Base-by-base conservation (phyloP, 35 echinoderm and acorn worm species). In the Diadema setosum region DNA sequence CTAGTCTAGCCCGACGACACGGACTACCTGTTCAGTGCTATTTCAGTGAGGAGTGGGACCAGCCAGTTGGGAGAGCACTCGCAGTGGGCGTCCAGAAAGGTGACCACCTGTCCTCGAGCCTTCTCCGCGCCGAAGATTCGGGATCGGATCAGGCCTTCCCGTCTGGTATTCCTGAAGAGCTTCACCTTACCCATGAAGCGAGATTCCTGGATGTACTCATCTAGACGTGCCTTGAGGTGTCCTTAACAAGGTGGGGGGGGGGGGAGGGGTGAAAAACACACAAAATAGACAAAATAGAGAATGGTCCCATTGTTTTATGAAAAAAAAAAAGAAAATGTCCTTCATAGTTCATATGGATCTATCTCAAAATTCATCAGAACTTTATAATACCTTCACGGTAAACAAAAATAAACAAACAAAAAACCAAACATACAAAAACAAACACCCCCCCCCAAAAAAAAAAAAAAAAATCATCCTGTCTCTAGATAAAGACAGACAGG, bases 31-130 rank as follows among this genome's bases (percentile, higher is more conserved):
- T 90, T 67, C 5, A 84, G n/a, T 26, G 92, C 92, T 23, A 94
- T 90, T 86, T 89, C 86, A 39, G 92, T 56, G 27, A 94, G 82
- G 7, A 94, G 44, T 16, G 92, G 92, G 32, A 87, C 87, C 3
- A 94, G 58, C 92, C 92, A 94, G 82, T 94, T 94, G 17, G 44
- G 75, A 14, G 55, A 52, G 49, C 92, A 94, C 81, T 94, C 92
- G 70, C 92, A 94, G 55, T 94, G 92, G 12, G 92, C 92, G 82
- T 94, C 92, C 7, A 94, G 73, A 45, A 94, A 94, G 20, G 74
- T 67, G 9, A 94, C 69, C 34, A 94, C 86, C 42, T 89, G 58
- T 45, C 81, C 92, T 4, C 42, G 43, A 9, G 81, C 65, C 36
- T 65, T 52, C 58, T 37, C 43, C 24, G 86, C 86, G 41, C 92